These are phyloP conservation scores for Rostratula benghalensis DNA, from an alignment of 2,113 vertebrate species.

Conservation along the genomic window DNA sequence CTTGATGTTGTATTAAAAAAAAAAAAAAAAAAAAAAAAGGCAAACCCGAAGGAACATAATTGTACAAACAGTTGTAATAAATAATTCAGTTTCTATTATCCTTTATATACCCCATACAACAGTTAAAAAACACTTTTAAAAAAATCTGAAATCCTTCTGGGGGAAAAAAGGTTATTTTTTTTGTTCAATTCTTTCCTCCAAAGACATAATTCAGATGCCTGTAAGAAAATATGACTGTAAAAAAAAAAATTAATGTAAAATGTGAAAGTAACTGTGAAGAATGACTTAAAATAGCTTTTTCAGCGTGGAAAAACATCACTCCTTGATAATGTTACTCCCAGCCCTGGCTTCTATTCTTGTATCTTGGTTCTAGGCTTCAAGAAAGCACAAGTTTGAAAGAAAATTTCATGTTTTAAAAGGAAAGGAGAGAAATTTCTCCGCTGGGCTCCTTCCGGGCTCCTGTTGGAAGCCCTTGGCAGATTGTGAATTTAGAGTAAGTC, in stretches of 20 bases:
- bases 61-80: neutral
- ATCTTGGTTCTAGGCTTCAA: neutral
- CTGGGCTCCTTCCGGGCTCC: neutral
- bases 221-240: conserved; percentile 9
- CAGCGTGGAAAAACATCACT: conserved; percentile 22
- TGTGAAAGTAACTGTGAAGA: conserved; percentile 43
- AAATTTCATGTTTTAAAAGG: neutral
- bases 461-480: neutral
- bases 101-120: neutral
- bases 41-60: neutral
- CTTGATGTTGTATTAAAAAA: neutral
- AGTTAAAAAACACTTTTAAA: neutral
- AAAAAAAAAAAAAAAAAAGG: neutral
- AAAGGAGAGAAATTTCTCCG: neutral
- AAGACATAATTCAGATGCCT: neutral
- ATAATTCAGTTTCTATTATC: neutral
- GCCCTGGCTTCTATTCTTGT: neutral
- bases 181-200: neutral
- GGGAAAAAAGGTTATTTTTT: neutral
- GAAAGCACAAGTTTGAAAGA: neutral
- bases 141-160: neutral
- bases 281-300: conserved; percentile 43
- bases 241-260: conserved; percentile 51
- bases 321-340: neutral
- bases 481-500: neutral